Percentiles rank a stretch among this genome's conserved stretches.
phyloP scores from a whole-genome alignment of 2,888 invertebrate genomes.

The Seira musarum region DNA sequence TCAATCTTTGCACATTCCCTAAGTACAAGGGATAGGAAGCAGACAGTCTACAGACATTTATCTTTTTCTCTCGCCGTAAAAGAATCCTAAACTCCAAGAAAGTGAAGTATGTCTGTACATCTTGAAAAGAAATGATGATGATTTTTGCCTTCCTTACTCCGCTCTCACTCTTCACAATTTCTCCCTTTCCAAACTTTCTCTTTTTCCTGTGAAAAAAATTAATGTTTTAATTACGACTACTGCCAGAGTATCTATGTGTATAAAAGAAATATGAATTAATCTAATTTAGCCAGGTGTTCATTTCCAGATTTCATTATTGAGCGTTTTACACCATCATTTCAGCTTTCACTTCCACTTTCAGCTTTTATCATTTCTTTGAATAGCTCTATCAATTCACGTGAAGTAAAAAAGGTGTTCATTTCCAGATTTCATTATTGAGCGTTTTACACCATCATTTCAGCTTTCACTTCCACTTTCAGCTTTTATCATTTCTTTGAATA shows the following conservation, averaged over 20 bases:
- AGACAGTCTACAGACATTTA: constrained; percentile 51
- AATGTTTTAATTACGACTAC: neutral
- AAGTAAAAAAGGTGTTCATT: no score
- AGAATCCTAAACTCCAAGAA: neutral
- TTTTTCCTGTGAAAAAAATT: no score
- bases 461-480: no score
- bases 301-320: neutral
- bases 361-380: neutral
- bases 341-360: neutral
- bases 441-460: no score
- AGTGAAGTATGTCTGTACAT: no score
- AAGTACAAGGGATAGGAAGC: constrained; percentile 31
- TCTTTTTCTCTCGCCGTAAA: constrained; percentile 23
- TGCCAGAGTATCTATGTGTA: neutral
- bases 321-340: neutral
- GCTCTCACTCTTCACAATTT: no score
- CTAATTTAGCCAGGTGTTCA: neutral
- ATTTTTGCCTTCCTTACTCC: neutral
- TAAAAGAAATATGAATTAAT: neutral
- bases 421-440: no score
- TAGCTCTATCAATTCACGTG: neutral
- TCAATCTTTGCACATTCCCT: constrained; percentile 39
- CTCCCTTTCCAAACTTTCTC: neutral
- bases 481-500: no score
- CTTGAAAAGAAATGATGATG: no score